Evolutionary conservation across 2,797 vertebrate species (phyloP).

Genomic region (Notolabrus celidotus): DNA sequence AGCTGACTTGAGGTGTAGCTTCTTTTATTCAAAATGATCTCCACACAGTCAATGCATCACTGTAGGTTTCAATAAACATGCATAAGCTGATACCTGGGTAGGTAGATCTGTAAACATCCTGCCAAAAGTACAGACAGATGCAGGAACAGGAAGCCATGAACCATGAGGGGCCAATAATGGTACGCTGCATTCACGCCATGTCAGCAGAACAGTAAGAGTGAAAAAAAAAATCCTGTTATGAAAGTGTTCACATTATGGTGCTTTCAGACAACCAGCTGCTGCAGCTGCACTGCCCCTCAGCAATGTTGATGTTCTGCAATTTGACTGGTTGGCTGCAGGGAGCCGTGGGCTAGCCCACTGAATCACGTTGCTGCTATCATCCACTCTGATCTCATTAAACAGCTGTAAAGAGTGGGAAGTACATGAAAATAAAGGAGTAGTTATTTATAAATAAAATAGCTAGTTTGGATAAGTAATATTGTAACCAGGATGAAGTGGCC

Average conservation of each 20-base stretch:
- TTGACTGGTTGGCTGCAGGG: background rate
- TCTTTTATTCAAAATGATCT: constrained; percentile 19
- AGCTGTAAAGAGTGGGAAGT: background rate
- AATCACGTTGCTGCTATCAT: background rate
- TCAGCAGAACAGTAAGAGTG: constrained; percentile 9
- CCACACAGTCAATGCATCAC: constrained; percentile 25
- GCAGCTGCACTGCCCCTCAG: background rate
- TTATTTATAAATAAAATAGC: background rate
- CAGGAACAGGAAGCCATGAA: constrained; percentile 35
- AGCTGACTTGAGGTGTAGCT: constrained; percentile 27
- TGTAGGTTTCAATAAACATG: constrained; percentile 64
- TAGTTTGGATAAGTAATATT: background rate
- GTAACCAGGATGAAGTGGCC: background rate
- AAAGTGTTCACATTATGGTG: background rate
- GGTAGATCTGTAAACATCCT: constrained; percentile 72
- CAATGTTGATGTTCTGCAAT: background rate
- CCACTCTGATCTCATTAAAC: background rate
- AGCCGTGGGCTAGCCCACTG: too few species aligned
- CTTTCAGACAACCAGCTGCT: background rate
- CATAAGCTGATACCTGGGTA: constrained; percentile 55
- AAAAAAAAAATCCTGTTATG: background rate
- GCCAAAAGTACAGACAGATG: constrained; percentile 40
- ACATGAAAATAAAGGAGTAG: background rate
- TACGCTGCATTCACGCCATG: constrained; percentile 46
- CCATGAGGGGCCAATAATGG: constrained; percentile 14